Conservation (phyloP, 2,888 invertebrate genomes). For the Cepaea hortensis region DNA sequence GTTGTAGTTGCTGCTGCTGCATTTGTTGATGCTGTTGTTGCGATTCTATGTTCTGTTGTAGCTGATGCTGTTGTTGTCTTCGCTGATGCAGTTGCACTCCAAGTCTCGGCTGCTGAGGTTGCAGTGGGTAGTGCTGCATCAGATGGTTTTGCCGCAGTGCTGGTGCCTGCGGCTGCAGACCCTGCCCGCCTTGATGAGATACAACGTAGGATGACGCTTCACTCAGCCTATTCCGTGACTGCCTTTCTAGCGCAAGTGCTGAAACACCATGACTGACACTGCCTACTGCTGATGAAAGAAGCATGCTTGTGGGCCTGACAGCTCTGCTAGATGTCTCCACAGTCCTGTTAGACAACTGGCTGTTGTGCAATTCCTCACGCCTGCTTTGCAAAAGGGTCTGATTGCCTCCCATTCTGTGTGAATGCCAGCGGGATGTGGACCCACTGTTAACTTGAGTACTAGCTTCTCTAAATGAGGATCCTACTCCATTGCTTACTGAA, state of each 20-base stretch:
- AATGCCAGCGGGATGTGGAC: conserved; percentile 25
- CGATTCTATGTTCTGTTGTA: conserved; percentile 41
- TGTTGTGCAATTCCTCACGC: conserved; percentile 41
- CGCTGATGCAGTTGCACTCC: conserved; percentile 39
- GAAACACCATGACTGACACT: conserved; percentile 2
- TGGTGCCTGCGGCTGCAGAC: conserved; percentile 15
- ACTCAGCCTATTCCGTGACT: neutral
- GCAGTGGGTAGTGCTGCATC: conserved; percentile 37
- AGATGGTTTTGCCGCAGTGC: conserved; percentile 32
- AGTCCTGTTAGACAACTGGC: conserved; percentile 18
- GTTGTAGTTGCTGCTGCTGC: conserved; percentile 30
- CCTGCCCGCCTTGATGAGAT: neutral
- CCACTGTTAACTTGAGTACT: conserved; percentile 35
- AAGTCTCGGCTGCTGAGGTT: conserved; percentile 41
- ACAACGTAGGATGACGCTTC: conserved; percentile 34
- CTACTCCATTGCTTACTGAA: neutral
- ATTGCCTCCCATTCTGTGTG: conserved; percentile 45
- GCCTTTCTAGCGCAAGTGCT: neutral
- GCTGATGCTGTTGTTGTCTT: conserved; percentile 39
- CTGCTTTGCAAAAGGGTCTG: conserved; percentile 39
- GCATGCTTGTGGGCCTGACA: conserved; percentile 30
- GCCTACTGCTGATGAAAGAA: neutral
- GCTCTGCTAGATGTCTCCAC: neutral
- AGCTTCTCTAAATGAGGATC: conserved; percentile 33
- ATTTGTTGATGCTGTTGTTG: conserved; percentile 43